A percentile compares a stretch with the other conserved stretches of the same genome.
Evolutionary conservation across 2,113 vertebrate species (phyloP).

Genomic region (Coptodon bakossiorum): DNA sequence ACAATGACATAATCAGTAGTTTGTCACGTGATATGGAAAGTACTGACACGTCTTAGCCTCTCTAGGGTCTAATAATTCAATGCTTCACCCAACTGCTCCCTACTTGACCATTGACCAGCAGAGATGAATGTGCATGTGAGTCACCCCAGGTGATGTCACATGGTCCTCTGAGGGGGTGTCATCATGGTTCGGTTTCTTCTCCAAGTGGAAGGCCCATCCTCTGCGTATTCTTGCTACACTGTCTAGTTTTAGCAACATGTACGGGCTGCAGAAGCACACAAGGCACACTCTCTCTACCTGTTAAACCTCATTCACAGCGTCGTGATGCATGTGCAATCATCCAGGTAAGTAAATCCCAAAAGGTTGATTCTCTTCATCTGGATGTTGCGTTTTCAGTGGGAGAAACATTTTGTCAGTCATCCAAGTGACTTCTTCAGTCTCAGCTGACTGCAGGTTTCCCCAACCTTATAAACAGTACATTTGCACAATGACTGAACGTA

Average conservation of each 20-base stretch:
- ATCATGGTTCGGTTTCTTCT: constrained; percentile 2
- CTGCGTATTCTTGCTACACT: neutral
- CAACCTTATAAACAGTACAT: neutral
- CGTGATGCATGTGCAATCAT: neutral
- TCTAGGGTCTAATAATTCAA: neutral
- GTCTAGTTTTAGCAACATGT: neutral
- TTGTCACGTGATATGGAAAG: neutral
- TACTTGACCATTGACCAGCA: neutral
- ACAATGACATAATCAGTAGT: constrained; percentile 12
- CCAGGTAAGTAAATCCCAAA: neutral
- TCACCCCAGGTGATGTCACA: neutral
- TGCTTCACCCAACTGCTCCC: neutral
- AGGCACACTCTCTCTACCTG: neutral
- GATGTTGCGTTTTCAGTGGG: neutral
- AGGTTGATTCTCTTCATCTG: neutral
- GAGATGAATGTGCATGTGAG: neutral
- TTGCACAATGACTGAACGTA: neutral
- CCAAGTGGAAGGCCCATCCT: neutral
- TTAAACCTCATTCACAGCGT: neutral
- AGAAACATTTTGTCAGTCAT: neutral
- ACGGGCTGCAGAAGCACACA: neutral
- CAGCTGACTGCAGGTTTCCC: neutral
- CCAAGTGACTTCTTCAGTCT: neutral
- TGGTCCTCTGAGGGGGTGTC: neutral
- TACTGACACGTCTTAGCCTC: neutral